Percentiles rank a stretch among this genome's conserved stretches.
Evolutionary conservation across 2,113 vertebrate species (phyloP).

Genomic region (Mesocricetus auratus): DNA sequence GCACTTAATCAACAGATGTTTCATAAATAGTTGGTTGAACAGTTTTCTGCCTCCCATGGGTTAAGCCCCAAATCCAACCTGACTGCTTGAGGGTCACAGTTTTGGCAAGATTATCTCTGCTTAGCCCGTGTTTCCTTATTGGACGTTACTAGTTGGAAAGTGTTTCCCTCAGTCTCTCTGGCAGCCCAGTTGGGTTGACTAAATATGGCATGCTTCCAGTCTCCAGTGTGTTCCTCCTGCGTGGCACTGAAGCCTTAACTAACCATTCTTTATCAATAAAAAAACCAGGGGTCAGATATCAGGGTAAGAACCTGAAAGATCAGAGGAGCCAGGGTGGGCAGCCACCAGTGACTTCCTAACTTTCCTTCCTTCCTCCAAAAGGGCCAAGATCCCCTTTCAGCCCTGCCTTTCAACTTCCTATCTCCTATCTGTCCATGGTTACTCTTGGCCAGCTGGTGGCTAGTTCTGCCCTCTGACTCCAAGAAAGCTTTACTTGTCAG

Average conservation of each 20-base stretch:
- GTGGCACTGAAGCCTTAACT: neutral
- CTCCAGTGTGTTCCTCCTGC: slow-evolving; percentile 6
- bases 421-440: too few relatives aligned
- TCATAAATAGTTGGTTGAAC: slow-evolving; percentile 25
- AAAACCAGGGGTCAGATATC: too few relatives aligned
- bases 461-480: too few relatives aligned
- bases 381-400: too few relatives aligned
- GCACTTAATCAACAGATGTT: neutral
- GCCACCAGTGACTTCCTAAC: too few relatives aligned
- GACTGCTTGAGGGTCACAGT: slow-evolving; percentile 34
- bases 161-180: slow-evolving; percentile 42
- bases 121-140: slow-evolving; percentile 11
- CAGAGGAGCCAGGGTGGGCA: too few relatives aligned
- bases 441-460: too few relatives aligned
- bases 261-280: too few relatives aligned
- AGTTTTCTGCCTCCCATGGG: neutral
- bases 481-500: too few relatives aligned
- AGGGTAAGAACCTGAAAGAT: too few relatives aligned
- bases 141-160: slow-evolving; percentile 58
- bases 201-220: slow-evolving; percentile 38
- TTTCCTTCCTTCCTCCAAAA: too few relatives aligned
- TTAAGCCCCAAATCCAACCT: slow-evolving; percentile 42
- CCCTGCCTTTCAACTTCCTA: too few relatives aligned
- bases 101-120: slow-evolving; percentile 46
- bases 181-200: slow-evolving; percentile 16